Evolutionary conservation across 2,888 invertebrate species (phyloP), one percentile per base, ranked within the genome.

Genomic region (Andrena hattorfiana): DNA sequence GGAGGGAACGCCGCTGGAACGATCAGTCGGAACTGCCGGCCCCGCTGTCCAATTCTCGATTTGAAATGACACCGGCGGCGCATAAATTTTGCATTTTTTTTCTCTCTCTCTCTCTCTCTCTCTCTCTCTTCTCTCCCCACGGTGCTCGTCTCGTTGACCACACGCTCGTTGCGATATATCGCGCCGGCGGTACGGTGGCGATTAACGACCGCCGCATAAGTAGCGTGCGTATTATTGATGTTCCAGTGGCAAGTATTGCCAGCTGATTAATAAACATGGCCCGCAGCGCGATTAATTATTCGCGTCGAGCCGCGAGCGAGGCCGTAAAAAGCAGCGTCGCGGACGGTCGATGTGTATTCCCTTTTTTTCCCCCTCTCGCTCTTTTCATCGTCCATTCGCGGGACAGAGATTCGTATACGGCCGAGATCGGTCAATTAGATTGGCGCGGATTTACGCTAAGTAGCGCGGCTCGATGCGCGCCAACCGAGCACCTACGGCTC

Each of bases 201-300:
- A 85, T 85, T 77, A 85, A 85, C 85, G 73, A 49, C 23, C 56
- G 35, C 26, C 26, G 60, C 54, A 42, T 75, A 76, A 85, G 73
- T 75, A 66, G 26, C 51, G 59, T 28, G 30, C 23, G 51, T 60
- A 67, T 84, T 84, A 87, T 82, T 72, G 77, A 87, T 70, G 32
- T 51, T 66, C 49, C 76, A 28, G 7, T 32, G 56, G 66, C 67
- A 76, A 73, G 59, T 73, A 83, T 67, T 10, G 20, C 35, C 35
- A 56, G n/a, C 54, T 71, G 67, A 85, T 87, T 83, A 84, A 84
- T 77, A 84, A 84, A 83, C 78, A 70, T 48, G 67, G 49, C 71
- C 20, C 49, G 10, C 60, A 13, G 63, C 42, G 32, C 54, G 35
- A 64, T 85, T 76, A 81, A 75, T 75, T 76, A 77, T 77, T 76